Conservation (phyloP, 2,797 vertebrate species). For the Todus mexicanus region DNA sequence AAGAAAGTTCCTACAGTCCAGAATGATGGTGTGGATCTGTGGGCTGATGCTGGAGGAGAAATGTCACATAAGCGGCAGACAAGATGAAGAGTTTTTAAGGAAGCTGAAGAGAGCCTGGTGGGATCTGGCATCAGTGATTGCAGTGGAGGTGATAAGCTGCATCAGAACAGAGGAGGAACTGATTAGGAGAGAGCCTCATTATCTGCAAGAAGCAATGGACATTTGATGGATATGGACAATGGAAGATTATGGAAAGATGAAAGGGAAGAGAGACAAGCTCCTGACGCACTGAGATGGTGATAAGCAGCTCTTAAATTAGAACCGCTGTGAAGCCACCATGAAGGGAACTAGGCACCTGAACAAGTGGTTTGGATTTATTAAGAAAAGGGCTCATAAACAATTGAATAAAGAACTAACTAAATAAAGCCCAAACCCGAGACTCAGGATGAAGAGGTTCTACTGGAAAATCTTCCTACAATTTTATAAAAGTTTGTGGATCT, state of each 20-base stretch:
- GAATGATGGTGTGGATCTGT: not conserved
- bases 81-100: not conserved
- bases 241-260: not conserved
- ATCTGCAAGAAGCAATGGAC: not conserved
- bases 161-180: not conserved
- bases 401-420: too few relatives aligned
- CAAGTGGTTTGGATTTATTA: not conserved
- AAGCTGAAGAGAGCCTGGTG: not conserved
- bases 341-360: not conserved
- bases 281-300: not conserved
- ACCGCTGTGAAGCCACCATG: not conserved
- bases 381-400: too few relatives aligned
- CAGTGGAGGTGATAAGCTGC: not conserved
- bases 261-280: not conserved
- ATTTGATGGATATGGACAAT: not conserved
- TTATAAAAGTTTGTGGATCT: not conserved
- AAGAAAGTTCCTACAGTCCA: not conserved
- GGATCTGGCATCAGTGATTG: not conserved
- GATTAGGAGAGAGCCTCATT: not conserved
- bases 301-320: not conserved
- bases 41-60: not conserved
- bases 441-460: not conserved
- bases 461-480: not conserved
- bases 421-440: too few relatives aligned
- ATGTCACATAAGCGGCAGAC: accelerated